Evolutionary conservation across 2,113 vertebrate genomes (phyloP).

Genomic region (Dipodomys ordii): DNA sequence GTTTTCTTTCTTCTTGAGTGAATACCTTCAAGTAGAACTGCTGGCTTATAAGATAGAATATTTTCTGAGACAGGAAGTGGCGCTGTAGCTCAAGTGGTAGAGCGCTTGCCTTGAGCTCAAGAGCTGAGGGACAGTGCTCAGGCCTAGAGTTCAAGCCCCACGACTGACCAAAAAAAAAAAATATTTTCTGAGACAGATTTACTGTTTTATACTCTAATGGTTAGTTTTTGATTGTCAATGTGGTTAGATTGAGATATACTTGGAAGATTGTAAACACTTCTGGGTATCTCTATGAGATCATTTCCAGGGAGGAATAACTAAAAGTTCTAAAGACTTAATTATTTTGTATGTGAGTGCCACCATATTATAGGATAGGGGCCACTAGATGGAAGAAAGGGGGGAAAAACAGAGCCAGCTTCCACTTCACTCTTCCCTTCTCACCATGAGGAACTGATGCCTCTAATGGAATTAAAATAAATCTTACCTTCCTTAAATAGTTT

Average conservation of each 20-base stretch:
- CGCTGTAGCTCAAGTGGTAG: too few relatives aligned
- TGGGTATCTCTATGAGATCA: too few relatives aligned
- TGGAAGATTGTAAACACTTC: background rate
- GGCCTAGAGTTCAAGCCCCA: too few relatives aligned
- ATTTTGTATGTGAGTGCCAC: background rate
- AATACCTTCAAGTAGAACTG: slow-evolving; percentile 7
- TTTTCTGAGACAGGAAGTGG: background rate
- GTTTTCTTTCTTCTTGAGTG: background rate
- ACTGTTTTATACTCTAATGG: background rate
- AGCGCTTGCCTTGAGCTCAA: too few relatives aligned
- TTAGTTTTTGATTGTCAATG: background rate
- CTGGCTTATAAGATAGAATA: background rate
- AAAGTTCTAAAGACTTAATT: too few relatives aligned
- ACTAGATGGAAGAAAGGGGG: too few relatives aligned
- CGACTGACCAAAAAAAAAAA: too few relatives aligned
- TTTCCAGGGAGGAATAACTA: background rate
- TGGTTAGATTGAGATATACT: background rate
- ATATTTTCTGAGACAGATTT: slow-evolving; percentile 6
- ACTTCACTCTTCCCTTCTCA: background rate
- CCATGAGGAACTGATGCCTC: background rate
- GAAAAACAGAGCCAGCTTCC: too few relatives aligned
- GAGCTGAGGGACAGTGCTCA: too few relatives aligned
- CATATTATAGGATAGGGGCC: background rate
- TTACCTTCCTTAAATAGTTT: background rate
- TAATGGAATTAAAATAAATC: background rate